Evolutionary conservation across 2,113 vertebrate species (phyloP), one percentile per base, ranked within the genome.

Genomic region (Pelusios castaneus): DNA sequence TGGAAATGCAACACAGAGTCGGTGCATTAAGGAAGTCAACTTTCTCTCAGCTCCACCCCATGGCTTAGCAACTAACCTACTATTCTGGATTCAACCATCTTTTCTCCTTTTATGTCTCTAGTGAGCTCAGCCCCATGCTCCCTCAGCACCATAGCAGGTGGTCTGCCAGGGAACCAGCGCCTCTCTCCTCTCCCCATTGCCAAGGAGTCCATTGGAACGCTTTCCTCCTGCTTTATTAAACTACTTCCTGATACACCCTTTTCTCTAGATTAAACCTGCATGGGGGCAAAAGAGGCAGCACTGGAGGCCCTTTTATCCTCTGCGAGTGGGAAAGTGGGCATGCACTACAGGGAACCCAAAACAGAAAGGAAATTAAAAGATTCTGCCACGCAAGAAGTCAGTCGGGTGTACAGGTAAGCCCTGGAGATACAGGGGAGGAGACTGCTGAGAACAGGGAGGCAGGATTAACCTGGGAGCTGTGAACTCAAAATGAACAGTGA

Each of bases 381-480:
- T 88, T 94, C 58, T 87, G 86, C 77, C 0, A 1, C 89, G 56
- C 25, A 70, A 67, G 14, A 78, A 79, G 17, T 17, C 52, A 70
- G n/a, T 38, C 63, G 38, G 19, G 8, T 82, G 73, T 17, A 85
- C 0, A 1, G 2, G 9, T 14, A 11, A 89, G 92, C 81, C 22
- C 27, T 88, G 82, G 41, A 76, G 41, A 76, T 45, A 12, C 24
- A 45, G 24, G 25, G 73, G 13, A 45, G 13, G 85, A 41, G 13
- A 45, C 73, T 97, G 91, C 82, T 63, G 60, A 82, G 43, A 95
- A 82, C 16, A 91, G 45, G 54, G 31, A 93, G n/a, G 80, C 31
- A 77, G 73, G 25, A 89, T 55, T 80, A n/a, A 25, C 70, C 52
- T 84, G 82, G n/a, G 70, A 90, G 52, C 81, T 84, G 29, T 70